Conservation (phyloP, 1,140 invertebrate genomes). For the Diprion similis region DNA sequence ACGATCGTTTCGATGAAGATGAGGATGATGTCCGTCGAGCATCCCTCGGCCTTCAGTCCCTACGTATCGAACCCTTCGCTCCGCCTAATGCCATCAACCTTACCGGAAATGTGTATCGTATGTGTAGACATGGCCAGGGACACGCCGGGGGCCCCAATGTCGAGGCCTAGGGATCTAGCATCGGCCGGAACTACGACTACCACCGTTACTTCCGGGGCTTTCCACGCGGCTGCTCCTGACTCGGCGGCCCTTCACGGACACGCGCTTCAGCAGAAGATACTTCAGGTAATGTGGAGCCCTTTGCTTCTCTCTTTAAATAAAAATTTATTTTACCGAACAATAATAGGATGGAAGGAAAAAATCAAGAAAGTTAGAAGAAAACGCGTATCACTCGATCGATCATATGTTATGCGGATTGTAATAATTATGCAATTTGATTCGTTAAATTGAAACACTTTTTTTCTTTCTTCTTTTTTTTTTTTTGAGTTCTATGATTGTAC, state of each 20-base stretch:
- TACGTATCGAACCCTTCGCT: not conserved
- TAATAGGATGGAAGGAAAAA: too few species aligned
- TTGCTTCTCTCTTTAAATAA: not conserved
- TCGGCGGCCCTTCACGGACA: conserved; percentile 53
- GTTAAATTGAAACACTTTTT: not conserved
- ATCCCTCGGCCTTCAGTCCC: not conserved
- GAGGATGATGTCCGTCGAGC: conserved; percentile 3
- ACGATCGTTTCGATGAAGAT: not conserved
- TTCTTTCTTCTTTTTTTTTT: not conserved
- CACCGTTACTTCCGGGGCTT: conserved; percentile 53
- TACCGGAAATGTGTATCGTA: conserved; percentile 40
- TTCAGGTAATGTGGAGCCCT: conserved; percentile 57
- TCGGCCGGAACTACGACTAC: conserved; percentile 40
- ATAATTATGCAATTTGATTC: too few species aligned
- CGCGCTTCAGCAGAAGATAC: conserved; percentile 65
- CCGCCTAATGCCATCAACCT: conserved; percentile 9
- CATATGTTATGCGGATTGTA: too few species aligned
- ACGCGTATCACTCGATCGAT: too few species aligned
- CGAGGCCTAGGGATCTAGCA: conserved; percentile 57
- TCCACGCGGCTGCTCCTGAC: conserved; percentile 44
- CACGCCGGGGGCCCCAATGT: conserved; percentile 65
- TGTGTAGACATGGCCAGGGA: conserved; percentile 67
- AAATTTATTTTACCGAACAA: too few species aligned
- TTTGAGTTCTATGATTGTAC: not conserved
- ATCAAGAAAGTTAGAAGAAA: too few species aligned